A percentile compares a stretch with the other conserved stretches of the same genome.
phyloP scores from a whole-genome alignment of 2,113 vertebrate species.

The Pygoscelis antarcticus region DNA sequence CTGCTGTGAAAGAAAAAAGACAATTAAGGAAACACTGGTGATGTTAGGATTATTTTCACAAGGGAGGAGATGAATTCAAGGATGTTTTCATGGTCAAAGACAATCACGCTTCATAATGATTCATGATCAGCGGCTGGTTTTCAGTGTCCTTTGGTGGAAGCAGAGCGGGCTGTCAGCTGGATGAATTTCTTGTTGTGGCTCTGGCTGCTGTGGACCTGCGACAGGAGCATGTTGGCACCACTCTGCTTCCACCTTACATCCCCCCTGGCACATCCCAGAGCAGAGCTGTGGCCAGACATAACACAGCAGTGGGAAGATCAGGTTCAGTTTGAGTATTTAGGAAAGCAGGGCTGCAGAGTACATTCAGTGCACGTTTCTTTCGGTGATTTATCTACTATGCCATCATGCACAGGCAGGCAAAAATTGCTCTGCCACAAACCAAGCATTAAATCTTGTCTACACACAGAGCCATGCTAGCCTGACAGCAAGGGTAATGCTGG shows the following conservation, averaged over 20 bases:
- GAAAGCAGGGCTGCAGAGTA: background rate
- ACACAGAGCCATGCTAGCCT: background rate
- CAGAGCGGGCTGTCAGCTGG: background rate
- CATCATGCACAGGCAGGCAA: background rate
- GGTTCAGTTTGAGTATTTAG: background rate
- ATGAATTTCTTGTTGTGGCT: background rate
- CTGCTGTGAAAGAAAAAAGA: background rate
- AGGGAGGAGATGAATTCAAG: background rate
- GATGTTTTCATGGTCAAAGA: background rate
- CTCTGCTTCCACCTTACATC: background rate
- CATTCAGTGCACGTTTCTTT: rapidly evolving
- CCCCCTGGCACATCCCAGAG: background rate
- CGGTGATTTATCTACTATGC: background rate
- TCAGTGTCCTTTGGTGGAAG: background rate
- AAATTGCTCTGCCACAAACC: background rate
- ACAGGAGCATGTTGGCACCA: background rate
- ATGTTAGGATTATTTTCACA: background rate
- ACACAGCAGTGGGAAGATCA: background rate
- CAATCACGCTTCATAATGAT: background rate
- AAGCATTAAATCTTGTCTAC: background rate
- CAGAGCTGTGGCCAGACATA: background rate
- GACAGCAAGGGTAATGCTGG: background rate
- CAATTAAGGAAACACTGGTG: background rate
- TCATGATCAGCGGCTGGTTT: background rate
- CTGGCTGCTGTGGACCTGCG: background rate